Conservation (phyloP, 2,113 vertebrate species). For the Trichomycterus rosablanca region DNA sequence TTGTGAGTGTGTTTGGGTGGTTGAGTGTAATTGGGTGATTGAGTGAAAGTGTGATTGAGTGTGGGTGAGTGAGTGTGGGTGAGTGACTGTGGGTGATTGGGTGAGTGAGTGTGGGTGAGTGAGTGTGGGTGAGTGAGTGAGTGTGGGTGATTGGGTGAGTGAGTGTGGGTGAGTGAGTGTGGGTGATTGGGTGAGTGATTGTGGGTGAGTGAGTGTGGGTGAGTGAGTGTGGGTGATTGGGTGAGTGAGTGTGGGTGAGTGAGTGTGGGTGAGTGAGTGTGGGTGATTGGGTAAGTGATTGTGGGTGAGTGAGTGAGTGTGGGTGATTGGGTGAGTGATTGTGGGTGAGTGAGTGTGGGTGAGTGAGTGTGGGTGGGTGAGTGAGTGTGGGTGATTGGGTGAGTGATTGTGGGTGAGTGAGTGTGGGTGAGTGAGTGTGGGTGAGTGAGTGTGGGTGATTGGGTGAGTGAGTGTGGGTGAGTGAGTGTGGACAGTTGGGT, state of each 20-base stretch:
- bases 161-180: background rate
- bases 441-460: background rate
- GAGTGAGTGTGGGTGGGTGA: background rate
- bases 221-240: background rate
- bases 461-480: background rate
- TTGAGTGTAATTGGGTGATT: too few relatives aligned
- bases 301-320: background rate
- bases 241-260: background rate
- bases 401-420: background rate
- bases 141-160: background rate
- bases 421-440: background rate
- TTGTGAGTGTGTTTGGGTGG: too few relatives aligned
- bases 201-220: background rate
- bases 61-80: too few relatives aligned
- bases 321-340: background rate
- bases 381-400: background rate
- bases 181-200: background rate
- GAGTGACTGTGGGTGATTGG: background rate
- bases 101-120: background rate
- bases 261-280: background rate
- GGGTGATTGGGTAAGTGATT: background rate
- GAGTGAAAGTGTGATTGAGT: too few relatives aligned
- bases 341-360: background rate
- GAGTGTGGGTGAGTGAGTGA: background rate
- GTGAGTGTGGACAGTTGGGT: background rate